These are phyloP conservation scores for Virgularia gustaviana DNA, from an alignment of 92 coral and sea anemone species.

Conservation along the genomic window DNA sequence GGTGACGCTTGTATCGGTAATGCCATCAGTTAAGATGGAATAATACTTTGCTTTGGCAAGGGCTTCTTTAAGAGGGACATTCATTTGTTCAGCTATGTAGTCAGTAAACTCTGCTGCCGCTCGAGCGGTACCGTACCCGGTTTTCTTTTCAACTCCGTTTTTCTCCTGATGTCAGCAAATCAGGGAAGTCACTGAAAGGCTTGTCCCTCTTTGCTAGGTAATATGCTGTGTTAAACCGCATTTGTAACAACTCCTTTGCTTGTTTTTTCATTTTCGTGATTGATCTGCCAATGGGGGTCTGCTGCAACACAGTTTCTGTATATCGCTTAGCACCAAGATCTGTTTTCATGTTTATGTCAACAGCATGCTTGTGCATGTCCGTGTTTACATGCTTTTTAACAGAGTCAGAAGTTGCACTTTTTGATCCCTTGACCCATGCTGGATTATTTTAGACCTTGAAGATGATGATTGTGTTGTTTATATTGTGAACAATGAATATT, in stretches of 20 bases:
- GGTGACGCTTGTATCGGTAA: slow-evolving; percentile 47
- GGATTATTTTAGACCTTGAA: neutral
- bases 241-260: neutral
- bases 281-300: neutral
- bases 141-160: slow-evolving; percentile 24
- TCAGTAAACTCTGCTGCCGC: neutral
- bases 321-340: neutral
- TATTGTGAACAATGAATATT: neutral
- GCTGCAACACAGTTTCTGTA: neutral
- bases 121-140: neutral
- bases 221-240: slow-evolving; percentile 32
- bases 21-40: slow-evolving; percentile 44
- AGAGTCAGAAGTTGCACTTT: neutral
- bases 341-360: neutral
- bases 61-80: neutral
- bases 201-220: slow-evolving; percentile 17
- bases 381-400: neutral
- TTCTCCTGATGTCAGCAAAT: slow-evolving; percentile 4
- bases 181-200: slow-evolving; percentile 33
- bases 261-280: neutral
- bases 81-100: neutral
- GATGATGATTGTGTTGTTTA: neutral
- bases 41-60: slow-evolving; percentile 6
- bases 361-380: neutral
- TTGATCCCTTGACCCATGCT: neutral